Evolutionary conservation across 2,888 invertebrate species (phyloP).

Genomic region (Diarsia mendica): DNA sequence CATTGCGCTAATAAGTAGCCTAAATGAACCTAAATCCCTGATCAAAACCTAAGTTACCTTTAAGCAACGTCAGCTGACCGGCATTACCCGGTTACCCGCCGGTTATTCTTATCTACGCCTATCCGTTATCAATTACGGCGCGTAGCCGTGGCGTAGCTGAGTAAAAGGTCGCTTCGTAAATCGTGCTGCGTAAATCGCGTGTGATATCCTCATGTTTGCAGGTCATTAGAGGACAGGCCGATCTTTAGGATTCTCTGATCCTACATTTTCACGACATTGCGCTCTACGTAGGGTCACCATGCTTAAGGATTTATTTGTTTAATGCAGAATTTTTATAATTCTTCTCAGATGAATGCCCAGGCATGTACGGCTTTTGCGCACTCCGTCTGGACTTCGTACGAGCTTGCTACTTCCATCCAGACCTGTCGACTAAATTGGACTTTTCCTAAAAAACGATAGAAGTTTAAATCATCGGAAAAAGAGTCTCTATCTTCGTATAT

Average conservation of each 20-base stretch:
- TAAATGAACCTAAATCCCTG: not conserved
- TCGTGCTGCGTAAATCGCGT: conserved; percentile 72
- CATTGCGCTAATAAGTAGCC: conserved; percentile 14
- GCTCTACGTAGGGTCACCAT: conserved; percentile 28
- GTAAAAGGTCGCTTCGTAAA: conserved; percentile 67
- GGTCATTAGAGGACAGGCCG: conserved; percentile 75
- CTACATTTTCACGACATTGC: conserved; percentile 70
- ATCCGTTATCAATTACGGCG: conserved; percentile 76
- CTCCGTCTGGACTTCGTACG: not conserved
- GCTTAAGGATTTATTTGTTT: not conserved
- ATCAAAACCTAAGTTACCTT: conserved; percentile 22
- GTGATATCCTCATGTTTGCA: conserved; percentile 80
- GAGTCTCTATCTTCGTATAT: too few relatives aligned
- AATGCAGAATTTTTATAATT: not conserved
- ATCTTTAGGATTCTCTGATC: conserved; percentile 61
- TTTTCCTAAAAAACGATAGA: not conserved
- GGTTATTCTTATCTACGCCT: conserved; percentile 61
- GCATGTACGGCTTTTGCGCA: too few relatives aligned
- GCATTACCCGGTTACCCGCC: conserved; percentile 1
- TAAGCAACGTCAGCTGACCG: conserved; percentile 53
- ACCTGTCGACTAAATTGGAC: not conserved
- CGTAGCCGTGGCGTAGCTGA: conserved; percentile 59
- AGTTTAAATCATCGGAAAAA: not conserved
- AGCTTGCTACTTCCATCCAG: not conserved
- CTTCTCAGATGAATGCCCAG: not conserved